Base-by-base conservation (phyloP, 2,888 invertebrate species). In the Noctua janthe region DNA sequence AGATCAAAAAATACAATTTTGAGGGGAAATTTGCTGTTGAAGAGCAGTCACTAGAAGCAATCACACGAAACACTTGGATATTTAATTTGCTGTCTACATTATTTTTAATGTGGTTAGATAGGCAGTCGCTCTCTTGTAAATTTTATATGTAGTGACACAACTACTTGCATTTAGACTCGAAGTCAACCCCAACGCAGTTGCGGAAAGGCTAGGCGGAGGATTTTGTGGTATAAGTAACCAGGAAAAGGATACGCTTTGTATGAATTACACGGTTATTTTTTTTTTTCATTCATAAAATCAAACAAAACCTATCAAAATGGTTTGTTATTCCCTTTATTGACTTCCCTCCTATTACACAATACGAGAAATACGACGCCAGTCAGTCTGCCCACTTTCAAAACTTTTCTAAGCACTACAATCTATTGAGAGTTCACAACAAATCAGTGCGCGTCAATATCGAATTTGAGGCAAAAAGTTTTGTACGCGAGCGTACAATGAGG, bases 401-500 rank as follows among this genome's bases (percentile, higher is more conserved):
- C 71, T 83, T 84, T 87, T 82, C 84, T 84, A 86, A 88, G 83
- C 81, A 84, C 85, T 84, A 78, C 85, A 90, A 88, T 86, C 87
- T 88, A 88, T 88, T 87, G 88, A 87, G 73, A 80, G 86, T 87
- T 85, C 84, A 85, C 86, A 89, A 89, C 87, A 90, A 90, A 90
- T 88, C 89, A 90, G 87, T 86, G 86, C 92, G 90, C 90, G 88
- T 92, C 92, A 91, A 93, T 92, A 92, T 93, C 93, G 80, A 84
- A 94, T 94, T 93, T 92, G 91, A 91, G 86, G 92, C 93, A 95
- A 95, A 95, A 95, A 95, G 92, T 92, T 92, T 90, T 92, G 94
- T 89, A 93, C 93, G 95, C 96, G 94, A 95, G 95, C 95, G 95
- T 93, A 96, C 95, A 95, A 95, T 94, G 93, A 91, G 90, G 92